Conservation (phyloP, 2,113 vertebrate genomes). For the Pangasianodon gigas region DNA sequence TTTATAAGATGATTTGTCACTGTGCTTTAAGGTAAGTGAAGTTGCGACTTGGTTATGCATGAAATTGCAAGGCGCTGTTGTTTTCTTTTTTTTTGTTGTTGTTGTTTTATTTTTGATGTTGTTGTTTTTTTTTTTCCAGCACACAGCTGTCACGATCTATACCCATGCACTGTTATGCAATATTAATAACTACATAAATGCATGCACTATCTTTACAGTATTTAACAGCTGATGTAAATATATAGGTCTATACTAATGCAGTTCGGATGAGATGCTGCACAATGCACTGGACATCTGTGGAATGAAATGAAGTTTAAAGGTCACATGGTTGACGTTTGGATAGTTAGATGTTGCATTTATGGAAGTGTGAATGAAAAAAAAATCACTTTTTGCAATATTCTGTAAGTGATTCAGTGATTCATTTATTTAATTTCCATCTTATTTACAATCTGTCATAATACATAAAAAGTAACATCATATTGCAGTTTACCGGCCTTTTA, state of each 20-base stretch:
- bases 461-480: not conserved
- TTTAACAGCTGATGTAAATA: not conserved
- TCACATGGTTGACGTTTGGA: not conserved
- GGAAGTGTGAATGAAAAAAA: not conserved
- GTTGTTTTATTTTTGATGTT: not conserved
- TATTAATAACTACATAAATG: not conserved
- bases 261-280: not conserved
- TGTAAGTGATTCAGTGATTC: not conserved
- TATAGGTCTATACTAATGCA: not conserved
- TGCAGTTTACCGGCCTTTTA: not conserved
- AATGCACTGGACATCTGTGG: not conserved
- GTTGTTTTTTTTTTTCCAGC: not conserved
- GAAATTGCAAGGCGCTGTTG: not conserved
- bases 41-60: slow-evolving; percentile 54
- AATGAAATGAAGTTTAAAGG: not conserved
- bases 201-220: too few species aligned
- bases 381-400: not conserved
- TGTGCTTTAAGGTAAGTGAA: slow-evolving; percentile 72
- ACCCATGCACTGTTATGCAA: not conserved
- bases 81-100: not conserved
- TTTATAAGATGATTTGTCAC: slow-evolving; percentile 31
- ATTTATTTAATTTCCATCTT: not conserved
- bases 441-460: not conserved
- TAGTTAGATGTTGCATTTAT: not conserved
- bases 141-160: not conserved